phyloP scores from a whole-genome alignment of 2,797 vertebrate genomes.

The Acrossocheilus fasciatus region DNA sequence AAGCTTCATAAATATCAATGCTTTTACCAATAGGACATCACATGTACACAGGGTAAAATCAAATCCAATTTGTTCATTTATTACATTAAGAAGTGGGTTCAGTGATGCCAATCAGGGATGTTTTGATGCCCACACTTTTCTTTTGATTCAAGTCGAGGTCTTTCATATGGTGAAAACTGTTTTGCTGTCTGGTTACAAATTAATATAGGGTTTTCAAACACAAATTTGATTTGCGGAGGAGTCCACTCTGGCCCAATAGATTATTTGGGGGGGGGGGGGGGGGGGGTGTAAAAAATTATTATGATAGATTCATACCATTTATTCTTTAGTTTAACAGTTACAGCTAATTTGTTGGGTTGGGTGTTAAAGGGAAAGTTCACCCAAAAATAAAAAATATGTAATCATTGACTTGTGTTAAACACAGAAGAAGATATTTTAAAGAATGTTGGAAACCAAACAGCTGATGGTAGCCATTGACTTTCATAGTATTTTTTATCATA shows the following conservation, averaged over 20 bases:
- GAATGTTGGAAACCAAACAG: neutral
- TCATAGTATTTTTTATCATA: neutral
- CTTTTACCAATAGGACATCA: neutral
- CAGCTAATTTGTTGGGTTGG: neutral
- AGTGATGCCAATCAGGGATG: conserved; percentile 7
- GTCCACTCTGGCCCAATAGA: neutral
- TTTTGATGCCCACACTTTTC: neutral
- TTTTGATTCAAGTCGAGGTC: conserved; percentile 1
- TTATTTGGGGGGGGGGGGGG: neutral
- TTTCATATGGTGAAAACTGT: neutral
- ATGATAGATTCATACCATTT: neutral
- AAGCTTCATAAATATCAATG: conserved; percentile 9
- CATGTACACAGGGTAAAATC: neutral
- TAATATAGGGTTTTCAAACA: neutral
- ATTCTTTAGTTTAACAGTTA: neutral
- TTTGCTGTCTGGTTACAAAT: neutral
- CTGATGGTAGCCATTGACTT: neutral
- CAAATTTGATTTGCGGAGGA: neutral
- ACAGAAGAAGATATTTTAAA: neutral
- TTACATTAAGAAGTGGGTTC: neutral
- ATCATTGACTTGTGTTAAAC: neutral
- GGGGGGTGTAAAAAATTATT: neutral
- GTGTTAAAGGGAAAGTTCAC: neutral
- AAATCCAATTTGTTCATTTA: neutral
- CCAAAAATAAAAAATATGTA: neutral